Conservation (phyloP, 1,140 invertebrate genomes). For the Spodoptera frugiperda region DNA sequence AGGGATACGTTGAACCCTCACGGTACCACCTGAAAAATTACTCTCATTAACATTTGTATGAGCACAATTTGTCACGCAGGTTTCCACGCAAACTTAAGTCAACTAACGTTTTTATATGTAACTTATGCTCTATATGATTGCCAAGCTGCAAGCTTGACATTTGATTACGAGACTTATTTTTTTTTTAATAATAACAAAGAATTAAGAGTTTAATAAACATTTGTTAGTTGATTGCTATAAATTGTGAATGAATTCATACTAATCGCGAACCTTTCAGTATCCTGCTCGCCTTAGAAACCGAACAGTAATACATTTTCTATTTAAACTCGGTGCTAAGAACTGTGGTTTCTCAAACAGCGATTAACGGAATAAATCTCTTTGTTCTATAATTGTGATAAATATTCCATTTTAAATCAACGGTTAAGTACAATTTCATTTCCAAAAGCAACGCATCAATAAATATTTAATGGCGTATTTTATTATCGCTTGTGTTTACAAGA, state of each 20-base stretch:
- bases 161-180: too few species aligned
- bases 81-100: background rate
- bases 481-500: too few species aligned
- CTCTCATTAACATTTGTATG: background rate
- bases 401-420: conserved; percentile 5
- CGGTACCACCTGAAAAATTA: conserved; percentile 88
- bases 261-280: conserved; percentile 14
- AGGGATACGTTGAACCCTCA: conserved; percentile 88
- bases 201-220: too few species aligned
- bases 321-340: background rate
- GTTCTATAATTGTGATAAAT: conserved; percentile 7
- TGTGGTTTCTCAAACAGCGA: conserved; percentile 21
- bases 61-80: background rate
- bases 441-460: background rate
- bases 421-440: background rate
- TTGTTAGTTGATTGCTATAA: background rate
- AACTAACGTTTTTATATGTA: too few species aligned
- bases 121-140: too few species aligned
- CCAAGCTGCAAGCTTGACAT: too few species aligned
- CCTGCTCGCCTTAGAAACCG: conserved; percentile 6
- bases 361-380: conserved; percentile 14
- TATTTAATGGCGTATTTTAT: too few species aligned
- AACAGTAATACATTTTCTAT: conserved; percentile 24
- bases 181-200: too few species aligned
- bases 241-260: conserved; percentile 24